These are phyloP conservation scores for Papilio machaon DNA, from an alignment of 1,140 invertebrate species.

Conservation along the genomic window DNA sequence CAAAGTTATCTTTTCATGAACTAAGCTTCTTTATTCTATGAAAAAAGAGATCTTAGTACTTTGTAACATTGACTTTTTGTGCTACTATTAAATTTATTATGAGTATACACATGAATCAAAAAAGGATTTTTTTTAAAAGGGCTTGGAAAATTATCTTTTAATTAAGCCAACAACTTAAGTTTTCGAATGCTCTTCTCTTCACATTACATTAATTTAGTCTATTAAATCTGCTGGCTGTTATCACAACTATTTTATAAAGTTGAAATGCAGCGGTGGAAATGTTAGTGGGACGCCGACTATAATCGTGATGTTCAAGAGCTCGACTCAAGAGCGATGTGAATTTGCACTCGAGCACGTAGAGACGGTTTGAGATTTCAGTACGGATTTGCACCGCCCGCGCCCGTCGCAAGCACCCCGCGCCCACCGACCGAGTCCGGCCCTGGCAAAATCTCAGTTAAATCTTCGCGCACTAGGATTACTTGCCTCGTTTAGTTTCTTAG, in stretches of 20 bases:
- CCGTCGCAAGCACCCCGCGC: background rate
- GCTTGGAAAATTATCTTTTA: background rate
- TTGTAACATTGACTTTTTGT: too few relatives aligned
- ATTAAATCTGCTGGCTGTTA: background rate
- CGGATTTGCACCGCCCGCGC: slow-evolving; percentile 22
- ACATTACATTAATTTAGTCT: background rate
- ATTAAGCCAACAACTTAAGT: background rate
- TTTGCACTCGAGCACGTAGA: slow-evolving; percentile 34
- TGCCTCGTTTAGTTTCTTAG: background rate
- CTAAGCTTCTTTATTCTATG: too few relatives aligned
- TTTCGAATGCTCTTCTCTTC: background rate
- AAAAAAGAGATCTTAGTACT: too few relatives aligned
- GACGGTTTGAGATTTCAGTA: slow-evolving; percentile 28
- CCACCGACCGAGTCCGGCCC: background rate
- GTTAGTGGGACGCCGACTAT: slow-evolving; percentile 6
- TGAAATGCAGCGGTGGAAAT: background rate
- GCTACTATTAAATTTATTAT: too few relatives aligned
- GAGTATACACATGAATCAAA: too few relatives aligned
- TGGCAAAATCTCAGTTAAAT: slow-evolving; percentile 1
- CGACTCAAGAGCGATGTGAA: slow-evolving; percentile 27
- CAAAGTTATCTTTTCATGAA: too few relatives aligned
- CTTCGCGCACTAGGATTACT: background rate
- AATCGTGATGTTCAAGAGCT: slow-evolving; percentile 24
- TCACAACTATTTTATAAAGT: slow-evolving; percentile 9
- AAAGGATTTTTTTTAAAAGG: too few relatives aligned